A percentile compares a stretch with the other conserved stretches of the same genome.
phyloP scores from a whole-genome alignment of 2,888 invertebrate species.

The Polymixis flavicincta region DNA sequence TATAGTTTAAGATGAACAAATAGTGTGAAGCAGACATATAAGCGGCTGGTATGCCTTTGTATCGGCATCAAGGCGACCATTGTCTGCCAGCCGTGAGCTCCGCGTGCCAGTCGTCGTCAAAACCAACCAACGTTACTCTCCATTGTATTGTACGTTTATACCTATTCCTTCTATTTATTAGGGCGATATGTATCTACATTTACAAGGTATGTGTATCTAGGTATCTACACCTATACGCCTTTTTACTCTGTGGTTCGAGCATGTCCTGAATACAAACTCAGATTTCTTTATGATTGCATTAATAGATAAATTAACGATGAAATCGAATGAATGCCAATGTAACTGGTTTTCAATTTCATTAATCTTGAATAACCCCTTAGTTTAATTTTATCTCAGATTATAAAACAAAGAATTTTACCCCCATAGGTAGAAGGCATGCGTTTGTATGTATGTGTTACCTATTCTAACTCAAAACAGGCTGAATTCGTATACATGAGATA shows the following conservation, averaged over 20 bases:
- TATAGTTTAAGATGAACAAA: constrained; percentile 67
- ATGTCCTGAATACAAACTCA: not conserved
- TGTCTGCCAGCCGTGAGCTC: constrained; percentile 63
- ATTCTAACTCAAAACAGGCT: not conserved
- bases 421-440: too few species aligned
- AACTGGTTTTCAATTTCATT: too few species aligned
- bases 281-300: not conserved
- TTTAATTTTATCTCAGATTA: too few species aligned
- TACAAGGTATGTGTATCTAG: not conserved
- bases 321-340: too few species aligned
- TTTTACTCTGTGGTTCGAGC: not conserved
- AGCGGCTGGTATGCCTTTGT: constrained; percentile 72
- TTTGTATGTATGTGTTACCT: too few species aligned
- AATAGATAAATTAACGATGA: not conserved
- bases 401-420: too few species aligned
- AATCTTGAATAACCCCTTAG: too few species aligned
- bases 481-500: constrained; percentile 12
- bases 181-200: not conserved
- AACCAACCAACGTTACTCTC: constrained; percentile 36
- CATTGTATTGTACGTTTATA: constrained; percentile 18
- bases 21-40: constrained; percentile 66
- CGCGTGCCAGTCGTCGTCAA: constrained; percentile 62
- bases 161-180: not conserved
- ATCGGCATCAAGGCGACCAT: constrained; percentile 63
- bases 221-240: not conserved